Base-by-base conservation (phyloP, 2,797 vertebrate species). In the Hybognathus amarus region DNA sequence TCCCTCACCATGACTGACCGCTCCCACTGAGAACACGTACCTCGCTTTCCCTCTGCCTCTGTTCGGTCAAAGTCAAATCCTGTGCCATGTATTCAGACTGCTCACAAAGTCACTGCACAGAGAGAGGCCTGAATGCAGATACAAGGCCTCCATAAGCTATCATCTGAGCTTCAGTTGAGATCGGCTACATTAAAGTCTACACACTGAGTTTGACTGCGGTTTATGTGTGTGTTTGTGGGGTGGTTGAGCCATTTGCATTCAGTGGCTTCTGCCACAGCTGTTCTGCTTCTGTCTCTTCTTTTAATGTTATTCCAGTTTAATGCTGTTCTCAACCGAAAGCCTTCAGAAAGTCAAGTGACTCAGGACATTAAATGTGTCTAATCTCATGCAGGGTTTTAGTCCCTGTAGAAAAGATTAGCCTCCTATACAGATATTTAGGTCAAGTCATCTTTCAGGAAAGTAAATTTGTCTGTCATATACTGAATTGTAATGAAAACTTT, bases 1-100 rank as follows among this genome's bases (percentile, higher is more conserved):
- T 81, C 68, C 71, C 82, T 82, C 77, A 70, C 87, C 87, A 83
- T 87, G 85, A 87, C 88, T 87, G 88, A 90, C 82, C 82, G 27
- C 70, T 68, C 80, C 77, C 56, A 40, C 71, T 74, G 74, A 74
- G 56, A 80, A 77, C 79, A 59, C 47, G 22, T 70, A 70, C 47
- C 56, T 64, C 42, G 9, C 45, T 47, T 73, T 52, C 64, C 63
- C 83, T 81, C 77, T 64, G 67, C 66, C 71, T 71, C 64, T 75
- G 73, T 82, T 76, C 50, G 63, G 80, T 82, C 61, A 76, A 71
- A 85, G 79, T 77, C 74, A 83, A 83, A 77, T 77, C 64, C 74
- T 45, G 38, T 54, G 74, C 66, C 66, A 61, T 33, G 73, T 77
- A 61, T 83, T 61, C 38, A 13, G 74, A 83, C 59, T 61, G 64